Base-by-base conservation (phyloP, 2,888 invertebrate genomes). In the Biston stratarius region DNA sequence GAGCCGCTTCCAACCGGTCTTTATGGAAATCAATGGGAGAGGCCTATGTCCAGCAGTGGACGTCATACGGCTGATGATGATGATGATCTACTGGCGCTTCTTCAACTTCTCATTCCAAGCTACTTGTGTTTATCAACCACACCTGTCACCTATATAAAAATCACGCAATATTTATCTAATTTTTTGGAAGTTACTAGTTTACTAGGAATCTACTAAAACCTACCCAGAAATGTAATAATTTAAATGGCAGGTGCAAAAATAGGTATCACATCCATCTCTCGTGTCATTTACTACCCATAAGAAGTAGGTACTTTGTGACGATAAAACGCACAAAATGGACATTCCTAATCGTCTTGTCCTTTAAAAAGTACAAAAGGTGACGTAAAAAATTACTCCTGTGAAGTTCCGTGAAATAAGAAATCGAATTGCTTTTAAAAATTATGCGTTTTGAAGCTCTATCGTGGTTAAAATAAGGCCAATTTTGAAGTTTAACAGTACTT, bases 321-420 rank as follows among this genome's bases (percentile, higher is more conserved):
- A 84, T 85, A 89, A 89, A 88, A 87, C 83, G 78, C 78, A 90
- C 90, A 87, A 86, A 90, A 91, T 85, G 91, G 89, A 91, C 92
- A 92, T 86, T 83, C 87, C 88, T 91, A 92, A 92, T 93, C 90
- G 83, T 80, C 83, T 84, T 89, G 90, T 88, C 86, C 85, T 86
- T 86, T 88, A 88, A 88, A 87, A 84, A 79, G 77, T 71, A 90
- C 90, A 92, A 92, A 87, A 84, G 88, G 81, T 64, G 67, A 64
- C 56, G 73, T 81, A 87, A 88, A 89, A 86, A 82, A 74, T 67
- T 66, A 74, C 75, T 83, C 80, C 81, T 72, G 74, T 78, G 58
- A 52, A 55, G 11, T 63, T 62, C 67, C 48, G 11, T 40, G 63
- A 63, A 62, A 51, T 47, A 15, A 14, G 44, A 53, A 24, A 57